Evolutionary conservation across 2,113 vertebrate species (phyloP).

Genomic region (Otis tarda): DNA sequence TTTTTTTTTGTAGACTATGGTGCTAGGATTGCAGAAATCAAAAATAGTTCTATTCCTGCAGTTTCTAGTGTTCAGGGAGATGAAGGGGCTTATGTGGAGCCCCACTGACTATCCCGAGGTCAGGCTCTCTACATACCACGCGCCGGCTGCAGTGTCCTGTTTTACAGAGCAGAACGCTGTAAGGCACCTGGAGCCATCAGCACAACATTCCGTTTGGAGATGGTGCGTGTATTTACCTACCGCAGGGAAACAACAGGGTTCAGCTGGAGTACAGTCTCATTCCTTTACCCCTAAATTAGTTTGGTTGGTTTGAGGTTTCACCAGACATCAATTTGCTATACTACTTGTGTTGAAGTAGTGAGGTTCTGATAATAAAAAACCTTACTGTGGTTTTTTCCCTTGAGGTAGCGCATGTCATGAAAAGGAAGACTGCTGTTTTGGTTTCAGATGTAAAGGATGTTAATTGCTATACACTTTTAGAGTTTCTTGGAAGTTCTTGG

Average conservation of each 20-base stretch:
- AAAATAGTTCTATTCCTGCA: not conserved
- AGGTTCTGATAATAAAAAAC: not conserved
- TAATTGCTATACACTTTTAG: not conserved
- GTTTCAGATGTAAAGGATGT: not conserved
- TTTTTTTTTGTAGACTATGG: not conserved
- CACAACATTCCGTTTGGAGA: accelerated
- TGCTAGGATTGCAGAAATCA: not conserved
- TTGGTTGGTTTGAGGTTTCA: not conserved
- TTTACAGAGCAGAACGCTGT: not conserved
- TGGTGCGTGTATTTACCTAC: not conserved
- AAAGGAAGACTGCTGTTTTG: not conserved
- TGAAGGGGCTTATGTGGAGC: not conserved
- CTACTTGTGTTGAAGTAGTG: not conserved
- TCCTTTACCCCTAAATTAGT: not conserved
- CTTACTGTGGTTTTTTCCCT: not conserved
- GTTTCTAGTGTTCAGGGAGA: no score
- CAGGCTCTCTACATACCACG: accelerated
- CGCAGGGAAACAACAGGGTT: not conserved
- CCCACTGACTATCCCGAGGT: accelerated
- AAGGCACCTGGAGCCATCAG: not conserved
- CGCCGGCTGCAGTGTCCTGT: not conserved
- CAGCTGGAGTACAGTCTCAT: not conserved
- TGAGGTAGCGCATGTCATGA: not conserved
- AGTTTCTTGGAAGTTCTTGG: not conserved
- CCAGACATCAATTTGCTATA: not conserved